Conservation (phyloP, 2,888 invertebrate species). For the Gasteruption jaculator region DNA sequence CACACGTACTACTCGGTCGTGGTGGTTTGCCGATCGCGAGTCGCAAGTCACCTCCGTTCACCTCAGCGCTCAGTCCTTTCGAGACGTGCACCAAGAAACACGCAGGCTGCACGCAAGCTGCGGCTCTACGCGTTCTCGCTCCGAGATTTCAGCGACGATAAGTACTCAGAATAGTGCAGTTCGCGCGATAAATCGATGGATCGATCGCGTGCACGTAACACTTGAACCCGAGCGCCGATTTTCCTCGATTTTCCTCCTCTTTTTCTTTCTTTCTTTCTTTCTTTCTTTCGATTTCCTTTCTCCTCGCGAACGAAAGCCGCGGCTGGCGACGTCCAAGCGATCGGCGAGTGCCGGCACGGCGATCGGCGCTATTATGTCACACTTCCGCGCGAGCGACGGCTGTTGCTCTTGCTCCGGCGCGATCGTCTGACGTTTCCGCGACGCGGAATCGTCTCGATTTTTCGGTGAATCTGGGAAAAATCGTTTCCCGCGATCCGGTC, state of each 20-base stretch:
- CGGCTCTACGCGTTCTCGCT: slow-evolving; percentile 20
- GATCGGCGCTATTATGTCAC: slow-evolving; percentile 43
- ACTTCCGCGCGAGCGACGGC: slow-evolving; percentile 46
- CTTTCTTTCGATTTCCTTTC: not conserved
- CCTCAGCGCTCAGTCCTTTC: slow-evolving; percentile 40
- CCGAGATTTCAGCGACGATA: slow-evolving; percentile 11
- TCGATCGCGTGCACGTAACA: too few relatives aligned
- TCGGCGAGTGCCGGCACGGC: slow-evolving; percentile 18
- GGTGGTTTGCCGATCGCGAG: slow-evolving; percentile 35
- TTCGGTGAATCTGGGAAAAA: slow-evolving; percentile 20
- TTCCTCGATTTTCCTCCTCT: too few relatives aligned
- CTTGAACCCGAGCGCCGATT: too few relatives aligned
- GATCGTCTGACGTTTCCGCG: slow-evolving; percentile 39
- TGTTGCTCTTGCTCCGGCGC: slow-evolving; percentile 26
- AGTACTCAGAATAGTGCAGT: too few relatives aligned
- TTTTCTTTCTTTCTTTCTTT: not conserved
- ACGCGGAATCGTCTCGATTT: slow-evolving; percentile 19
- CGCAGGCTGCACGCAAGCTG: slow-evolving; percentile 31
- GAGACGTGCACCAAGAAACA: slow-evolving; percentile 40
- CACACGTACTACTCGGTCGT: slow-evolving; percentile 25
- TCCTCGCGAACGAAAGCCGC: slow-evolving; percentile 4
- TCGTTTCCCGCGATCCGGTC: slow-evolving; percentile 4
- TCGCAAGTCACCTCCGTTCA: slow-evolving; percentile 49
- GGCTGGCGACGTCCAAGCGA: slow-evolving; percentile 13
- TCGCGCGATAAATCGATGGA: too few relatives aligned